These are phyloP conservation scores for Mustela lutreola DNA, from an alignment of 2,113 vertebrate genomes.

Conservation along the genomic window DNA sequence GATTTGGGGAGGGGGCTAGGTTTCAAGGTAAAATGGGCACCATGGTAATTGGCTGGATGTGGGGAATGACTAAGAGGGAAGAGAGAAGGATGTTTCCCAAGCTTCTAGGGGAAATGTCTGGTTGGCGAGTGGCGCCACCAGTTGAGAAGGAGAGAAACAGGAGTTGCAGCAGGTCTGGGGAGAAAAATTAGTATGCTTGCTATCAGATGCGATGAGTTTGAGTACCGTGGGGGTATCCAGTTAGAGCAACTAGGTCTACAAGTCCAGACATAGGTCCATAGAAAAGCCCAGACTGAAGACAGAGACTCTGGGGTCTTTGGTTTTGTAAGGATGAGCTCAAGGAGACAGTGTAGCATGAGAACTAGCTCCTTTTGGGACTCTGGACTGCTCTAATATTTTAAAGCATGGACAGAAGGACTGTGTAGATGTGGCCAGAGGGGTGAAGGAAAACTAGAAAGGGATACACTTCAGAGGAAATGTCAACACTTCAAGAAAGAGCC, in stretches of 20 bases:
- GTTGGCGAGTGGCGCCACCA: background rate
- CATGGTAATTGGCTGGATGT: background rate
- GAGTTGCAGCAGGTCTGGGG: background rate
- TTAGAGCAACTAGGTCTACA: background rate
- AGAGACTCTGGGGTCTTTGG: background rate
- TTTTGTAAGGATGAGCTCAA: background rate
- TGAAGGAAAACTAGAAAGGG: background rate
- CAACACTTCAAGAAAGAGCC: background rate
- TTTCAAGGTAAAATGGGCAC: background rate
- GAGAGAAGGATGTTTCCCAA: background rate
- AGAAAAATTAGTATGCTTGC: background rate
- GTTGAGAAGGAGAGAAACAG: background rate
- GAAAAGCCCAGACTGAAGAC: background rate
- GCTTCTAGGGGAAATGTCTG: background rate
- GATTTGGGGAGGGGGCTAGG: background rate
- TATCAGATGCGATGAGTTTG: background rate
- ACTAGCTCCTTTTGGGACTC: background rate
- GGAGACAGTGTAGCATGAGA: accelerated
- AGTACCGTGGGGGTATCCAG: background rate
- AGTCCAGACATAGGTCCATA: background rate
- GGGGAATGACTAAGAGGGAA: background rate
- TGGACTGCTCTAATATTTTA: too few relatives aligned
- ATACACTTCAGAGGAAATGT: background rate
- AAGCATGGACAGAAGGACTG: background rate
- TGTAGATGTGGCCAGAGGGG: background rate